These are phyloP conservation scores for Labeo calbasu DNA, from an alignment of 2,797 vertebrate species.

Conservation along the genomic window DNA sequence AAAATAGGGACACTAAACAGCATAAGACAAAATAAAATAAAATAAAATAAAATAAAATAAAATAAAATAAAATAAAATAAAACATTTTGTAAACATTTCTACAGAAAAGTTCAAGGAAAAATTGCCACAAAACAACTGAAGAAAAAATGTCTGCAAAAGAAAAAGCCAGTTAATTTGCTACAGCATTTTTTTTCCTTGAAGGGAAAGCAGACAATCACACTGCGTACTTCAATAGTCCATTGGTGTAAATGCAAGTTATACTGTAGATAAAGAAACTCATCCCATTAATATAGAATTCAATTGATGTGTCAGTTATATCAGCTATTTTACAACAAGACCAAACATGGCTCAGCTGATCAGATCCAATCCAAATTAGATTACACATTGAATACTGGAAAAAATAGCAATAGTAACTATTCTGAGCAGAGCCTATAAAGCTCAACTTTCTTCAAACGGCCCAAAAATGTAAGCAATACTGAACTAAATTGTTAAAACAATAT, in stretches of 20 bases:
- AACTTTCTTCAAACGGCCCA: neutral
- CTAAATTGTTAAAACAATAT: conserved; percentile 3
- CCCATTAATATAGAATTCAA: neutral
- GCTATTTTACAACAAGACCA: neutral
- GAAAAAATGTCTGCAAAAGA: too few species aligned
- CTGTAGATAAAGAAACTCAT: neutral
- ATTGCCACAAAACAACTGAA: neutral
- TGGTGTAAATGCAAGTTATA: neutral
- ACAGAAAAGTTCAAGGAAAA: too few species aligned
- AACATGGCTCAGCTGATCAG: neutral
- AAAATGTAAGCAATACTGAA: neutral
- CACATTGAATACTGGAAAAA: neutral
- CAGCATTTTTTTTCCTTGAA: neutral
- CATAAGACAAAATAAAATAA: too few species aligned
- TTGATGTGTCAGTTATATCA: neutral
- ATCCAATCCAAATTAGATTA: neutral
- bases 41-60: neutral
- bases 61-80: too few species aligned
- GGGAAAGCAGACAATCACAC: neutral
- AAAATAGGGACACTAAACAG: neutral
- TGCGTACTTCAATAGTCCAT: neutral
- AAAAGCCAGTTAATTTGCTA: neutral
- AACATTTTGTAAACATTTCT: too few species aligned
- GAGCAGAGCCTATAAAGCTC: neutral
- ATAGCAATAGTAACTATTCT: neutral